These are phyloP conservation scores for Apocrypta bakeri DNA, from an alignment of 1,140 invertebrate species.

Conservation along the genomic window DNA sequence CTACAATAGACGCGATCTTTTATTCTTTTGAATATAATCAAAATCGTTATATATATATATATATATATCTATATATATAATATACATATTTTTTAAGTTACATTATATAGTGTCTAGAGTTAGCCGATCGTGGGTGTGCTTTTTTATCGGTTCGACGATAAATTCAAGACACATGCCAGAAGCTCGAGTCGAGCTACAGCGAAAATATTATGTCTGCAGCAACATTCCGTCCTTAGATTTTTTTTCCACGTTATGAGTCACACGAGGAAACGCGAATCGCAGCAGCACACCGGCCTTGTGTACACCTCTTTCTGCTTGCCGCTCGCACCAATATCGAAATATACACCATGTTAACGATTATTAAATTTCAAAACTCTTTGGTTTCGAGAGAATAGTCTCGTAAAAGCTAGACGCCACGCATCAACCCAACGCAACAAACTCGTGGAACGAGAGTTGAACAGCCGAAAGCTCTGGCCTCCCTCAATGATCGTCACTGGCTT, in stretches of 20 bases:
- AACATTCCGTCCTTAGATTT: background rate
- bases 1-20: too few relatives aligned
- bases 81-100: background rate
- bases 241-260: background rate
- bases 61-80: too few relatives aligned
- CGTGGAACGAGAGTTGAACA: constrained; percentile 9
- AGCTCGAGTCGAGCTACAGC: background rate
- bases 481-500: constrained; percentile 23
- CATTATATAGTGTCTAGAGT: background rate
- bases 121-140: background rate
- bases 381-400: background rate
- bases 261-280: too few relatives aligned
- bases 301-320: background rate
- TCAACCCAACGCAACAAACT: background rate
- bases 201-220: constrained; percentile 2
- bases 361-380: too few relatives aligned
- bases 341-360: background rate
- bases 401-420: background rate
- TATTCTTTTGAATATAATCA: too few relatives aligned
- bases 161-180: too few relatives aligned
- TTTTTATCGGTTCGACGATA: background rate
- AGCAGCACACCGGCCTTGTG: background rate
- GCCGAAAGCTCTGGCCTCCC: constrained; percentile 12
- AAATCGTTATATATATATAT: too few relatives aligned
- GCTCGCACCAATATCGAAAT: too few relatives aligned